Evolutionary conservation across 2,888 invertebrate species (phyloP).

Genomic region (Apamea epomidion): DNA sequence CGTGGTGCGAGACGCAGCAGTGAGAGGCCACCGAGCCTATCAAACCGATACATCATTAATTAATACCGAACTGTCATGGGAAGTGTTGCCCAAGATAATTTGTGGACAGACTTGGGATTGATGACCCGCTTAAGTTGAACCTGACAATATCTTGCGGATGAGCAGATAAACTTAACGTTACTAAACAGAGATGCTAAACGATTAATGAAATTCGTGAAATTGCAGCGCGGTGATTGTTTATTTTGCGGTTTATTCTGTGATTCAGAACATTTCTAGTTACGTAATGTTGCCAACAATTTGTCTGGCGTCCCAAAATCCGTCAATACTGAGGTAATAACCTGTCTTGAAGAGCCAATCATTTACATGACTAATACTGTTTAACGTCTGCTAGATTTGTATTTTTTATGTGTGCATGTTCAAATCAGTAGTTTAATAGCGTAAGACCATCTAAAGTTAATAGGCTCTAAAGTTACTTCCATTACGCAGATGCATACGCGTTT

Average conservation of each 20-base stretch:
- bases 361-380: slow-evolving; percentile 37
- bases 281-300: slow-evolving; percentile 36
- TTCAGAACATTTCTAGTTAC: slow-evolving; percentile 51
- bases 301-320: slow-evolving; percentile 48
- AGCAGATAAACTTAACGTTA: slow-evolving; percentile 54
- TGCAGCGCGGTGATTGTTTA: slow-evolving; percentile 35
- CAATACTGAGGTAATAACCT: slow-evolving; percentile 45
- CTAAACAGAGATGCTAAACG: slow-evolving; percentile 42
- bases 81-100: slow-evolving; percentile 77
- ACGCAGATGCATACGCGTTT: slow-evolving; percentile 50
- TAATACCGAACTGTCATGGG: slow-evolving; percentile 79
- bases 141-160: slow-evolving; percentile 35
- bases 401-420: slow-evolving; percentile 47
- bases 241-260: slow-evolving; percentile 36
- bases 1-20: slow-evolving; percentile 27
- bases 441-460: slow-evolving; percentile 61
- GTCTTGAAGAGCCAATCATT: slow-evolving; percentile 41
- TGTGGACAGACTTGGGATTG: slow-evolving; percentile 66
- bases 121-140: slow-evolving; percentile 52
- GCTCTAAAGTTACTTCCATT: slow-evolving; percentile 59
- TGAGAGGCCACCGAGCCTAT: slow-evolving; percentile 69
- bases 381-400: slow-evolving; percentile 38
- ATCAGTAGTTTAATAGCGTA: slow-evolving; percentile 58
- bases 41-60: slow-evolving; percentile 78
- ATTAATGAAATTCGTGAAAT: slow-evolving; percentile 49